Evolutionary conservation across 2,888 invertebrate species (phyloP).

Genomic region (Clunio marinus): DNA sequence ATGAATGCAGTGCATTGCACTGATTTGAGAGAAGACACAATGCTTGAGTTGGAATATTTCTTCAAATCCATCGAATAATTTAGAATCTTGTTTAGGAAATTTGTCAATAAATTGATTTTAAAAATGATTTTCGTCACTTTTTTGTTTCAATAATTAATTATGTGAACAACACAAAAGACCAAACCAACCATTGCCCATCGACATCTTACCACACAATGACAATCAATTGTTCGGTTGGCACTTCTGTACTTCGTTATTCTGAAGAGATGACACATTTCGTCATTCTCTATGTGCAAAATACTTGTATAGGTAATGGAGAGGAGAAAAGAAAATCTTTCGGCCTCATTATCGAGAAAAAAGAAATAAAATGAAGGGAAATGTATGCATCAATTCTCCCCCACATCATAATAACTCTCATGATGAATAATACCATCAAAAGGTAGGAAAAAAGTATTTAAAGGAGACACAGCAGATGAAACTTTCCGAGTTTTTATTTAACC

Average conservation of each 20-base stretch:
- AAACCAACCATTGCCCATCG: too few species aligned
- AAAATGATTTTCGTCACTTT: too few species aligned
- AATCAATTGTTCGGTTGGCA: too few species aligned
- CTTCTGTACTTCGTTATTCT: too few species aligned
- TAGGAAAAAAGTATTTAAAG: constrained; percentile 38
- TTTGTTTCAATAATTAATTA: too few species aligned
- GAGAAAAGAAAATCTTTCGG: constrained; percentile 1
- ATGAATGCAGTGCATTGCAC: constrained; percentile 91
- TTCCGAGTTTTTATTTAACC: constrained; percentile 18
- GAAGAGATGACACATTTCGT: too few species aligned
- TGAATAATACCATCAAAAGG: constrained; percentile 5
- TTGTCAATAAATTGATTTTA: too few species aligned
- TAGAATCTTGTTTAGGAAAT: too few species aligned
- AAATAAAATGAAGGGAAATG: too few species aligned
- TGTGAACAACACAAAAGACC: too few species aligned
- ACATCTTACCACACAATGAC: too few species aligned
- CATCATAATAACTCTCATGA: constrained; percentile 24
- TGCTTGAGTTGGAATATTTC: constrained; percentile 76
- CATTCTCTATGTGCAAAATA: constrained; percentile 6
- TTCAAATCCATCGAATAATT: constrained; percentile 55
- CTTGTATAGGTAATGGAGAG: constrained; percentile 25
- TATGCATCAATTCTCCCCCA: not conserved
- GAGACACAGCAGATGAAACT: constrained; percentile 5
- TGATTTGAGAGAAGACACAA: constrained; percentile 82
- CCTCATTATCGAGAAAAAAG: too few species aligned